A percentile compares a stretch with the other conserved stretches of the same genome.
Conservation (phyloP, 2,797 vertebrate genomes). For the Martes flavigula region DNA sequence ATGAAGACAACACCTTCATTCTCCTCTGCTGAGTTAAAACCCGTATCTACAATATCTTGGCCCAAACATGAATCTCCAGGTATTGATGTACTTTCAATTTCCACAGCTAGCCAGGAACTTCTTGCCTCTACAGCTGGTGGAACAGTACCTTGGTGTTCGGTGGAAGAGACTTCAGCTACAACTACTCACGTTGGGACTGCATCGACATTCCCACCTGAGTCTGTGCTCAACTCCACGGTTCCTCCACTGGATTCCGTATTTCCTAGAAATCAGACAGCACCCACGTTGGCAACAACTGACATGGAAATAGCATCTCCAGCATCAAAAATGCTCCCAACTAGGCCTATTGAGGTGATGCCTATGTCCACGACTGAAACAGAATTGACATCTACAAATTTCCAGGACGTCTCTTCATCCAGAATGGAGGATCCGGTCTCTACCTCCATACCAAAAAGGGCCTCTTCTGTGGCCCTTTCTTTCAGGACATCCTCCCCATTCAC, state of each 20-base stretch:
- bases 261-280: constrained; percentile 40
- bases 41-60: constrained; percentile 14
- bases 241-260: not conserved
- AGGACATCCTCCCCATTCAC: not conserved
- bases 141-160: not conserved
- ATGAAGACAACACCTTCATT: constrained; percentile 32
- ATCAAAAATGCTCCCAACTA: not conserved
- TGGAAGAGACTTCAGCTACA: not conserved
- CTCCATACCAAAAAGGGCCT: not conserved
- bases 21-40: constrained; percentile 13
- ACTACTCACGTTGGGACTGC: not conserved
- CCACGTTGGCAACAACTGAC: not conserved
- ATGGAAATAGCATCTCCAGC: not conserved
- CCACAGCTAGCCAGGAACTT: constrained; percentile 27
- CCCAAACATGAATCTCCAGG: constrained; percentile 31
- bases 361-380: constrained; percentile 28
- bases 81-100: not conserved
- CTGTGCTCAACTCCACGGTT: not conserved
- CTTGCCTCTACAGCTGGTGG: not conserved
- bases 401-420: constrained; percentile 11
- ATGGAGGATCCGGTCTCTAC: not conserved
- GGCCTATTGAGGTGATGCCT: not conserved
- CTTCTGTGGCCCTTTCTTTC: constrained; percentile 28
- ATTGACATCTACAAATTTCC: constrained; percentile 14
- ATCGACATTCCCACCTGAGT: not conserved